Evolutionary conservation across 2,888 invertebrate genomes (phyloP).

Genomic region (Celastrina argiolus): DNA sequence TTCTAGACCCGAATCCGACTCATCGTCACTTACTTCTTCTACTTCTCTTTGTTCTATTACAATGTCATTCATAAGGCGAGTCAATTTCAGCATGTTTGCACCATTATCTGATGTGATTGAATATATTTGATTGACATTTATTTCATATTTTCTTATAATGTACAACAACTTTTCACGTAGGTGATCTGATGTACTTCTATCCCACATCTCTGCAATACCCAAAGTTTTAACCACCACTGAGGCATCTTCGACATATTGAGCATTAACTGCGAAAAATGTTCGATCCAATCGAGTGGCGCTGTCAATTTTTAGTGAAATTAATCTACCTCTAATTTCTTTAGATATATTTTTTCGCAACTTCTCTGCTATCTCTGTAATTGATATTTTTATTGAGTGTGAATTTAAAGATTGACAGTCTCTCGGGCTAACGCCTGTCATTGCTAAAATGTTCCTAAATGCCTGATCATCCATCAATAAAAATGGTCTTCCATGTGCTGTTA

Average conservation of each 20-base stretch:
- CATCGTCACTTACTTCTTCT: not conserved
- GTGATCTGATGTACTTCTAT: conserved; percentile 7
- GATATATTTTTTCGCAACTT: not conserved
- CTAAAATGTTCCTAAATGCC: not conserved
- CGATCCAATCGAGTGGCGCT: not conserved
- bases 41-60: not conserved
- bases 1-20: not conserved
- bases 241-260: not conserved
- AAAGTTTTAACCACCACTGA: not conserved
- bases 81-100: conserved; percentile 4
- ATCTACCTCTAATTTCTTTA: not conserved
- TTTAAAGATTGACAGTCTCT: not conserved
- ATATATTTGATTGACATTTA: conserved; percentile 4
- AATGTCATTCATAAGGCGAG: not conserved
- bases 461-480: not conserved
- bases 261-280: conserved; percentile 9
- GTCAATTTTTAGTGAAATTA: conserved; percentile 2
- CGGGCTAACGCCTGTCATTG: not conserved
- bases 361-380: not conserved
- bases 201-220: not conserved
- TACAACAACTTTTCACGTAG: not conserved
- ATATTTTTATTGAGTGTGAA: not conserved
- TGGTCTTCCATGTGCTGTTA: not conserved
- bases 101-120: not conserved
- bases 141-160: not conserved